Conservation (phyloP, 2,888 invertebrate species). For the Nowickia ferox region DNA sequence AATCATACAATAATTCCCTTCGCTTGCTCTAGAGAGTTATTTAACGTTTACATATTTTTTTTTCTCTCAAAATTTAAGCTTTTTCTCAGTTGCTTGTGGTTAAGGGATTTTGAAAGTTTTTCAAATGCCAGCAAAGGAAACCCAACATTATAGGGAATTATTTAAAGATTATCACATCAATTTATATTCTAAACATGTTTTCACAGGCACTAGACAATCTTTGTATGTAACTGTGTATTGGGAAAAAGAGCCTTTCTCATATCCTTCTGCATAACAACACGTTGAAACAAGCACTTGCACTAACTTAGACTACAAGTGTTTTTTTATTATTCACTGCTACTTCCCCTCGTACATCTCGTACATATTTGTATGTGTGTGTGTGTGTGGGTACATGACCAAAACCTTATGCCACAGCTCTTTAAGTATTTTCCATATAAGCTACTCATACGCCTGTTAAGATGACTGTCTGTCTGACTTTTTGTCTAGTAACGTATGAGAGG, state of each 20-base stretch:
- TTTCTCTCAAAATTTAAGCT: not conserved
- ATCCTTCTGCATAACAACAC: constrained; percentile 14
- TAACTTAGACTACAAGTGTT: not conserved
- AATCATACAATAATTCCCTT: not conserved
- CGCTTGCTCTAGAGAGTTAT: not conserved
- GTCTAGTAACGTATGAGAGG: too few species aligned
- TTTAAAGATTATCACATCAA: constrained; percentile 62
- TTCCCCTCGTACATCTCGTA: not conserved
- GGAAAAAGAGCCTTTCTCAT: constrained; percentile 23
- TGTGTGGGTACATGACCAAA: constrained; percentile 5
- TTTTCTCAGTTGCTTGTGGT: constrained; percentile 35
- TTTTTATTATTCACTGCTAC: not conserved
- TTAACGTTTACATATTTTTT: not conserved
- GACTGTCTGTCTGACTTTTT: not conserved
- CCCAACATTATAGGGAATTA: constrained; percentile 45
- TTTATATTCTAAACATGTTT: constrained; percentile 65
- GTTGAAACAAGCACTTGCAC: not conserved
- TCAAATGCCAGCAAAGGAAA: constrained; percentile 12
- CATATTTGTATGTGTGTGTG: constrained; percentile 1
- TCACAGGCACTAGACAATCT: constrained; percentile 56
- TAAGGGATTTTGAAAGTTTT: constrained; percentile 36
- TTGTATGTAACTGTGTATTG: not conserved
- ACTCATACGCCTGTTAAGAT: constrained; percentile 38
- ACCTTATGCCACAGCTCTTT: not conserved
- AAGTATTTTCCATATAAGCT: constrained; percentile 43